Base-by-base conservation (phyloP, 2,888 invertebrate species). In the Ophioninae sp. region DNA sequence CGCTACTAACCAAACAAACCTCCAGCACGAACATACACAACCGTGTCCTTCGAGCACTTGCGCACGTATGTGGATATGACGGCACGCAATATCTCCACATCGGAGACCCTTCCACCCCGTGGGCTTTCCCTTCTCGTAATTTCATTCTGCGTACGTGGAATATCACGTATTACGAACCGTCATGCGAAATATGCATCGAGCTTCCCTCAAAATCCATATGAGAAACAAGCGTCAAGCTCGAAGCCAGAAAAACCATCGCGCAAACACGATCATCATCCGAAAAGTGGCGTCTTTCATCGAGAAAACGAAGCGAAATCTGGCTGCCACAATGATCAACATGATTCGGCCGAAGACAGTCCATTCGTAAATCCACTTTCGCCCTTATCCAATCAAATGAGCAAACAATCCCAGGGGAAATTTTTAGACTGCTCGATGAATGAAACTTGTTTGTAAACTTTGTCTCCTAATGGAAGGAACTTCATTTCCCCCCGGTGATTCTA, bases 81-180 rank as follows among this genome's bases (percentile, higher is more conserved):
- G 23, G 56, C 50, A 56, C 30, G 65, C 50, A 50, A 77, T 73
- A 61, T 70, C 69, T 78, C 57, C 59, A 37, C 74, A 69, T 64
- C 50, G 39, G 30, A 37, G 67, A 57, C 21, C 69, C 80, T 44
- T 79, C 8, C 44, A 65, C 37, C 17, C 70, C 44, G 7, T 21
- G 7, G 61, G 21, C 44, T 23, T 56, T 3, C 21, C 57, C n/a
- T 69, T 50, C 65, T 70, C 70, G 61, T 30, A 10, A 74, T 77
- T 73, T 64, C 44, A 41, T 72, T 44, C 41, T 20, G 7, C n/a
- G 64, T 20, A 50, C 41, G 37, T 37, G 39, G 56, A 70, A 67
- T 59, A 13, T 39, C 67, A 64, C 62, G 59, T 64, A 61, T 50
- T 37, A 78, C 64, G 20, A 61, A 62, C 50, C 50, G 20, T 23